Evolutionary conservation across 2,888 invertebrate genomes (phyloP).

Genomic region (Drosophila nigritarsus): DNA sequence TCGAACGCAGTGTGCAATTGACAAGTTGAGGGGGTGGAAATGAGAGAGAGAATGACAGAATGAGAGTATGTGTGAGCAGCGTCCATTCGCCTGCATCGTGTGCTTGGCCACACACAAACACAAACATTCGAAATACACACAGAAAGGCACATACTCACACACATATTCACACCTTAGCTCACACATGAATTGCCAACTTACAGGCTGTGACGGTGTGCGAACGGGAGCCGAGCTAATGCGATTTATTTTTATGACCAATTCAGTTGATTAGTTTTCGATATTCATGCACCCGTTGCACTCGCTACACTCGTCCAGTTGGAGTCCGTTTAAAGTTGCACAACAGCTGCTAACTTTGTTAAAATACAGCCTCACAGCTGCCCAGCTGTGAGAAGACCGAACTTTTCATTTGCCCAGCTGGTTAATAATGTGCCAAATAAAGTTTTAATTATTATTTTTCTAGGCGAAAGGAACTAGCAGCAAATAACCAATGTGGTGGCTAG

Average conservation of each 20-base stretch:
- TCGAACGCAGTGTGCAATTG: slow-evolving; percentile 40
- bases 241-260: slow-evolving; percentile 81
- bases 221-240: slow-evolving; percentile 61
- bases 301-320: slow-evolving; percentile 24
- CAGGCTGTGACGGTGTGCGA: slow-evolving; percentile 67
- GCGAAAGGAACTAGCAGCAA: slow-evolving; percentile 21
- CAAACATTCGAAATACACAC: background rate
- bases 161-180: slow-evolving; percentile 1
- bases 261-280: slow-evolving; percentile 80
- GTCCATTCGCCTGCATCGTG: slow-evolving; percentile 30
- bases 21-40: slow-evolving; percentile 2
- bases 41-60: background rate
- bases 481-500: slow-evolving; percentile 21
- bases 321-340: slow-evolving; percentile 63
- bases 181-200: slow-evolving; percentile 66
- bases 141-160: slow-evolving; percentile 2
- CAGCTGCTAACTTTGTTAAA: slow-evolving; percentile 46
- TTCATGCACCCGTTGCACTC: slow-evolving; percentile 67
- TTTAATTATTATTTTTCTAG: slow-evolving; percentile 62
- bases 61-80: slow-evolving; percentile 2
- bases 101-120: slow-evolving; percentile 13
- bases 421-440: slow-evolving; percentile 49
- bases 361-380: slow-evolving; percentile 7
- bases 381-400: slow-evolving; percentile 29
- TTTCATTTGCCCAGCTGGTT: slow-evolving; percentile 35